phyloP scores from a whole-genome alignment of 2,888 invertebrate species.

The Archaeoteleia sp. region DNA sequence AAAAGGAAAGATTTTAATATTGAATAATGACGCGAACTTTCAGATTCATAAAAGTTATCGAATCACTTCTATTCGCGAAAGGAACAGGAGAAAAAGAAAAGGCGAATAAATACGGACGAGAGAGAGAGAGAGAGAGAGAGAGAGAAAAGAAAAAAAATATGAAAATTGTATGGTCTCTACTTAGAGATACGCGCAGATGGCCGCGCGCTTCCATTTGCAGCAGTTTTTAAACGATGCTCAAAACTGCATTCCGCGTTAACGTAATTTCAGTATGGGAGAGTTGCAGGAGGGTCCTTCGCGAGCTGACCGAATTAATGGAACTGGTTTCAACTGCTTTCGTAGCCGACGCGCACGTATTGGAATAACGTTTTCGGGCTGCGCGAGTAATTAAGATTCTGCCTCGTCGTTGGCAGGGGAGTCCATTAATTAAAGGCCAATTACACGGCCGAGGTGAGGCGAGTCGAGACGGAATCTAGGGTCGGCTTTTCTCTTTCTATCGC shows the following conservation, averaged over 20 bases:
- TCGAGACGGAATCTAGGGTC: conserved; percentile 46
- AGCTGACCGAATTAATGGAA: conserved; percentile 47
- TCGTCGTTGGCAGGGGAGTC: conserved; percentile 59
- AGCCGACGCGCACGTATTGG: conserved; percentile 42
- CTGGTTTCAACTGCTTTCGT: conserved; percentile 43
- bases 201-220: conserved; percentile 13
- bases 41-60: too few species aligned
- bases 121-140: not conserved
- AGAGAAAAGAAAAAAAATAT: not conserved
- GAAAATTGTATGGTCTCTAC: not conserved
- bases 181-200: not conserved
- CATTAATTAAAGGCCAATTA: conserved; percentile 74
- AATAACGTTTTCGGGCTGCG: conserved; percentile 58
- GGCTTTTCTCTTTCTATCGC: conserved; percentile 43
- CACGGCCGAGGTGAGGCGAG: conserved; percentile 60
- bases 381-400: conserved; percentile 66
- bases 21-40: too few species aligned
- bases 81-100: not conserved
- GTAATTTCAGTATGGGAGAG: conserved; percentile 33
- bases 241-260: conserved; percentile 31
- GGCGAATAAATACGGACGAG: not conserved
- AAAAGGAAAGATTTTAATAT: too few species aligned
- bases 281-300: conserved; percentile 31
- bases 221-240: conserved; percentile 32
- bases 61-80: too few species aligned